Evolutionary conservation across 2,888 invertebrate genomes (phyloP), one percentile per base, ranked within the genome.

Genomic region (Temnothorax ravouxi): DNA sequence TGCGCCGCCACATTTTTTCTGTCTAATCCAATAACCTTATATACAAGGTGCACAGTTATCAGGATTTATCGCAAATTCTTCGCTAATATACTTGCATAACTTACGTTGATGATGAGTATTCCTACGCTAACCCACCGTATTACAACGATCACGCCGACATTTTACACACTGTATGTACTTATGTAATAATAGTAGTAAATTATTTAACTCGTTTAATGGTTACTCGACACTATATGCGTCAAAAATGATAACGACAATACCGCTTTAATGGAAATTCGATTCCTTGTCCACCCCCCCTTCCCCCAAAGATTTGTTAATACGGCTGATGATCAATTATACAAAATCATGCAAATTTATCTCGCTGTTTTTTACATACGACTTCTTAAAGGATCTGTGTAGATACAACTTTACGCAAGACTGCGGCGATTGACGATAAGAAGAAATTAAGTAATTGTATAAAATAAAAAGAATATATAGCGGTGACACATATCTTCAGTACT

Each of bases 171-270:
- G 56, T 74, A 80, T 87, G 80, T 85, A 87, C 75, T 87, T 85
- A 80, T 84, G 56, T 80, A 80, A 69, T 54, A 64, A 74, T 52
- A 84, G 34, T 59, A 66, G 77, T 44, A 44, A 81, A 84, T 87
- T 84, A 84, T 86, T 86, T 79, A 81, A 81, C 50, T 67, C 47
- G 81, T 83, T 84, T 80, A 81, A 83, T 41, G 50, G 38, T 50
- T 52, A 83, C 66, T 50, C 61, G 66, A 81, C 74, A 83, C 74
- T 84, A 67, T 66, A 88, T 64, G 62, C 76, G 86, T 88, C 88
- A 83, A 83, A 84, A 67, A 71, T 84, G 85, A 71, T 84, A 84
- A 83, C 85, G 89, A 89, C 88, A 86, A 89, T 89, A 83, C 69
- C 59, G 41, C 67, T 66, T 81, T 56, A 83, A 84, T 84, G 80